Evolutionary conservation across 2,113 vertebrate genomes (phyloP), one percentile per base, ranked within the genome.

Genomic region (Vicugna pacos): DNA sequence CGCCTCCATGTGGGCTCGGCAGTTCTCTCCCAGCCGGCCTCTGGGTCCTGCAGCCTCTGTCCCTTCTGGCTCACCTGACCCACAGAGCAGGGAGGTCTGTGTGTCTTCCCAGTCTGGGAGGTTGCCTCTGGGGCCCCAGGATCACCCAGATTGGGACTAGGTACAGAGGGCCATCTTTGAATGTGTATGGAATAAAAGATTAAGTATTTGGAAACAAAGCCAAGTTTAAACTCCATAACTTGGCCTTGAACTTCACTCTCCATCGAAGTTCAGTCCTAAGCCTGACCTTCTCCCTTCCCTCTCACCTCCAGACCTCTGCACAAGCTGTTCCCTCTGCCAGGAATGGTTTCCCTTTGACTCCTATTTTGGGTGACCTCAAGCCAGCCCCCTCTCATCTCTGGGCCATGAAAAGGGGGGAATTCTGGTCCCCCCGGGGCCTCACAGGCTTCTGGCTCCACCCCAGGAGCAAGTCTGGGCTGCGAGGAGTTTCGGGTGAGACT

Each of bases 401-500:
- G 58, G 6, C 76, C 72, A 17, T 28, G 89, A 83, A 80, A 54
- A 38, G 3, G 26, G 35, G 60, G 17, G 79, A 48, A 38, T 15
- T 62, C 76, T 0, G 6, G 7, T 30, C 50, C 11, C 35, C n/a
- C 26, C 54, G 20, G 67, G 67, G 80, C 89, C 73, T 75, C 26
- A 24, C 38, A 4, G 75, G 48, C 70, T 64, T 60, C 62, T 2
- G n/a, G 70, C 94, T 88, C 81, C 96, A 48, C 96, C 93, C 87
- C 38, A 5, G 17, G 72, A 91, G 86, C 96, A 94, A 94, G 96
- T 91, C 94, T 62, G 76, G 86, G 93, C 96, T 20, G 15, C 3
- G 11, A 88, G 58, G 60, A 94, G 96, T 98, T 98, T 97, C 89
- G 16, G 77, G 79, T 94, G 97, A 98, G 89, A 96, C 96, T 94